Conservation (phyloP, 2,797 vertebrate genomes). For the Sebastes baramenuke region DNA sequence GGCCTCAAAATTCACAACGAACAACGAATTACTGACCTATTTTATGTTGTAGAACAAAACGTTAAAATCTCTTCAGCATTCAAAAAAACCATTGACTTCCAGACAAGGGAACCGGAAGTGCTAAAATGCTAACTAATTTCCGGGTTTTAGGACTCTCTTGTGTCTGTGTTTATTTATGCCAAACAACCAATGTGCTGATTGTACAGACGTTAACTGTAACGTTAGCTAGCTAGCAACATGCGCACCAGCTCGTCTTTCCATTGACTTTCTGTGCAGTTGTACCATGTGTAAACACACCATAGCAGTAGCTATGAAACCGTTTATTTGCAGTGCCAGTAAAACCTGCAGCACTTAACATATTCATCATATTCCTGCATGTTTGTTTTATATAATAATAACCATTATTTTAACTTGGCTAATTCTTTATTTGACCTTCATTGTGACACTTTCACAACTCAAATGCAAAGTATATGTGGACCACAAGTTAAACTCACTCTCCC, state of each 20-base stretch:
- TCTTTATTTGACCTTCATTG: not conserved
- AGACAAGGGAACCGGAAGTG: no score
- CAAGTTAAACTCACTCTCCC: not conserved
- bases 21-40: no score
- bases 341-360: not conserved
- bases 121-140: no score
- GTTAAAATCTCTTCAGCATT: no score
- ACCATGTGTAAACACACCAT: not conserved
- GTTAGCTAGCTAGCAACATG: not conserved
- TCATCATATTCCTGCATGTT: not conserved
- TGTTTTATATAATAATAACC: not conserved
- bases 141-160: no score
- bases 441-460: not conserved
- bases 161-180: no score
- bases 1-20: no score
- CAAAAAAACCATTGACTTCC: no score
- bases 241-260: not conserved
- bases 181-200: not conserved
- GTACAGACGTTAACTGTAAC: not conserved
- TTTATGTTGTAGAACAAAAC: no score
- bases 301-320: not conserved
- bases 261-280: not conserved
- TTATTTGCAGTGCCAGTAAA: not conserved
- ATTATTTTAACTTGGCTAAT: not conserved
- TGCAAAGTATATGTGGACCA: not conserved